Evolutionary conservation across 2,113 vertebrate species (phyloP), one percentile per base, ranked within the genome.

Genomic region (Cheilinus undulatus): DNA sequence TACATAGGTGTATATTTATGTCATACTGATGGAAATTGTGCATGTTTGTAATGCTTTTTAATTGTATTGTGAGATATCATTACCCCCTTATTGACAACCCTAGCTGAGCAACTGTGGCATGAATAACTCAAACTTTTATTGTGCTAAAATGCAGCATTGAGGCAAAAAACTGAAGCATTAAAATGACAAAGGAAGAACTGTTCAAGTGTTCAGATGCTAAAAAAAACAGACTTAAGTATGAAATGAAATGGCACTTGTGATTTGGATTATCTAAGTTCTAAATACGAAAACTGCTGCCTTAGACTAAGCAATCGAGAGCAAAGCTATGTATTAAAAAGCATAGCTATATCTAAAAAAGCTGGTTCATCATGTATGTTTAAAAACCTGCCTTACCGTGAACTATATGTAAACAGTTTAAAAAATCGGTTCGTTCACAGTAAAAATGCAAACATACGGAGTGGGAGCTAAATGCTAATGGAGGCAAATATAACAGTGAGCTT

Each of bases 101-200:
- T 38, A 23, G 15, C 19, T 8, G 30, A 65, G 27, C 40, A 17
- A 43, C 49, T 28, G 61, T 46, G 52, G 58, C 56, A 28, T 45
- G 60, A 40, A 6, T 40, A 13, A 6, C 5, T n/a, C n/a, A n/a
- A n/a, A n/a, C 32, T 34, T 34, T 5, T n/a, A n/a, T n/a, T n/a
- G n/a, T n/a, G n/a, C n/a, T n/a, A 38, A 13, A 38, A 38, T 11
- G 12, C 4, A 38, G 36, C 4, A 40, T 40, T 4, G 13, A 40
- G 12, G 40, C n/a, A 19, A 19, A 19, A n/a, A 19, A 42, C 17
- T 3, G 2, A 42, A 4, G 13, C 17, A 43, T 0, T 27, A 27
- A 17, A 22, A 22, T n/a, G 14, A 11, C 22, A 3, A 36, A 34
- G n/a, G 51, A 32, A 32, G 51, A 32, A 32, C 28, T 5, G n/a